Base-by-base conservation (phyloP, 2,113 vertebrate genomes). In the Acanthisitta chloris region DNA sequence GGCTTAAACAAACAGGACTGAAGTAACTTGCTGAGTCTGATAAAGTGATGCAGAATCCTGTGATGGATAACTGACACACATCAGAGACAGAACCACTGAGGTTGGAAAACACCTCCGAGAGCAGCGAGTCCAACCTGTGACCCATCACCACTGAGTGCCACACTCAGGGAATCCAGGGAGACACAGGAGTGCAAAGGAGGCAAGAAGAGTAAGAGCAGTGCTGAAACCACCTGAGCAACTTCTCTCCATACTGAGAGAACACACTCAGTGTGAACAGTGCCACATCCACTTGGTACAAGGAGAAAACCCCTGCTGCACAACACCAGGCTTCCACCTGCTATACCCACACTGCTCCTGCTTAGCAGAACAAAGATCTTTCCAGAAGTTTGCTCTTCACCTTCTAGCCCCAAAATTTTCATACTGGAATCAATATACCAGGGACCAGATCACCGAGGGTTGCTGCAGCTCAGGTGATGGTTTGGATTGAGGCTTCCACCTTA, bases 11-110 rank as follows among this genome's bases (percentile, higher is more conserved):
- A 70, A 33, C 0, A 24, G 40, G 1, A 8, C 3, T 34, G 10
- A 13, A 49, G 28, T 2, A 8, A 54, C 24, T 6, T 25, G 66
- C 67, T 6, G 48, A 36, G 78, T 10, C 59, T 14, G 17, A n/a
- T 10, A 1, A n/a, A 42, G 58, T 13, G 64, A 14, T 0, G 0
- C 3, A n/a, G 28, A 26, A 3, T 6, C 61, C 65, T 18, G 1
- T 23, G 26, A 66, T 1, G 25, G 57, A 2, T 15, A 58, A 57
- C 61, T 21, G 66, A 7, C 59, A 20, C 70, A 25, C n/a, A 18
- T 18, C 8, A 6, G 25, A 40, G 42, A 70, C 16, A 42, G 34
- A 64, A 25, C 55, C 20, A 42, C 55, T 62, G 74, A 34, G 29
- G 29, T 8, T 55, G 61, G 34, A 71, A 79, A 34, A 48, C 16